Evolutionary conservation across 2,113 vertebrate species (phyloP).

Genomic region (Ophthalmolycus amberensis): DNA sequence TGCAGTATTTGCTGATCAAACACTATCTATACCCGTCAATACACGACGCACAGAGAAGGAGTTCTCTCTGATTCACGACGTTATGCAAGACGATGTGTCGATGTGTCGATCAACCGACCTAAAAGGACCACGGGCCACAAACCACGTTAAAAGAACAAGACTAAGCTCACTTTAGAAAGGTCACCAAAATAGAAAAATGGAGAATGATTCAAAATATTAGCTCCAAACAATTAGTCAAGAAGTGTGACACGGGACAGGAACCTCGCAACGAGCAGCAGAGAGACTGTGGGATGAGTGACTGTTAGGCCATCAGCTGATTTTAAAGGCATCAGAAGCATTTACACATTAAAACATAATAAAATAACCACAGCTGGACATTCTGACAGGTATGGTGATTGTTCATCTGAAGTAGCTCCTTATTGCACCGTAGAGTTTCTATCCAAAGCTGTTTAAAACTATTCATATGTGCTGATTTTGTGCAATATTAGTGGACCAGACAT

Average conservation of each 20-base stretch:
- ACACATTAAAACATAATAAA: background rate
- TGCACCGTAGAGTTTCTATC: background rate
- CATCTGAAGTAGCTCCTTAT: background rate
- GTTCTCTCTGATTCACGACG: slow-evolving; percentile 12
- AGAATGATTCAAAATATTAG: background rate
- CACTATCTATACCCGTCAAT: slow-evolving; percentile 41
- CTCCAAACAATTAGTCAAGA: background rate
- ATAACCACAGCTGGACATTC: background rate
- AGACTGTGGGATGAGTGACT: background rate
- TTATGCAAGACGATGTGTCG: background rate
- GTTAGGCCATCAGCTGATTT: background rate
- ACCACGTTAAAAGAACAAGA: background rate
- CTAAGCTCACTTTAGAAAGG: background rate
- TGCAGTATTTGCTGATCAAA: slow-evolving; percentile 59
- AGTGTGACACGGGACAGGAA: background rate
- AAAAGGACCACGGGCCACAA: background rate
- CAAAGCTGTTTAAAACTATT: background rate
- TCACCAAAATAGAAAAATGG: background rate
- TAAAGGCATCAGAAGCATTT: background rate
- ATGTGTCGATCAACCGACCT: background rate
- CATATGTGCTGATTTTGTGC: background rate
- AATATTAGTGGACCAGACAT: background rate
- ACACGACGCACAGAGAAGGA: background rate
- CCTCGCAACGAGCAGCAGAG: background rate
- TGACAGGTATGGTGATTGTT: background rate